Evolutionary conservation across 1,140 invertebrate species (phyloP).

Genomic region (Drosophila aff.): DNA sequence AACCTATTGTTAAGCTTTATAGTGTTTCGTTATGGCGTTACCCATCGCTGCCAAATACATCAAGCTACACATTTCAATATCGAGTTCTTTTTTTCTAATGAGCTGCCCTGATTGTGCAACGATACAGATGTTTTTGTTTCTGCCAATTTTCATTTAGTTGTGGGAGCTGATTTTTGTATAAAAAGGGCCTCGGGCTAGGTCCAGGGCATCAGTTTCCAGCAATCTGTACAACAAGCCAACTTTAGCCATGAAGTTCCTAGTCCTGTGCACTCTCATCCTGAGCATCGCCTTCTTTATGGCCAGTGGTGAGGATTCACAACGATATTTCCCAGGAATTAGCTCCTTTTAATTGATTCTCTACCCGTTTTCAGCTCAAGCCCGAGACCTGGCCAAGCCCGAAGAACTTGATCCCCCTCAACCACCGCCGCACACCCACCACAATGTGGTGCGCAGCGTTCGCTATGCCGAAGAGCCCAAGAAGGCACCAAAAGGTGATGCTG

Average conservation of each 20-base stretch:
- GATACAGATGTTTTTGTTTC: constrained; percentile 39
- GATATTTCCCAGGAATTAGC: not conserved
- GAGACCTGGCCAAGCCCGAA: no score
- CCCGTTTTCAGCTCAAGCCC: constrained; percentile 16
- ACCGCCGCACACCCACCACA: constrained; percentile 10
- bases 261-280: constrained; percentile 43
- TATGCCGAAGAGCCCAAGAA: not conserved
- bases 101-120: constrained; percentile 31
- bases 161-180: constrained; percentile 30
- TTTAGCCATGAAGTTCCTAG: constrained; percentile 52
- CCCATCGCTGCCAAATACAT: constrained; percentile 56
- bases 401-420: not conserved
- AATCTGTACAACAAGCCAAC: constrained; percentile 34
- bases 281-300: constrained; percentile 48
- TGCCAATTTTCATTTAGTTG: not conserved
- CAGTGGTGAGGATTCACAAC: constrained; percentile 32
- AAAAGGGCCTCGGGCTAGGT: constrained; percentile 1
- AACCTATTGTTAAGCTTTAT: constrained; percentile 55
- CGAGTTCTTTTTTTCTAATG: constrained; percentile 19
- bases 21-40: constrained; percentile 46
- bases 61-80: constrained; percentile 47
- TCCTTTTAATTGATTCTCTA: not conserved
- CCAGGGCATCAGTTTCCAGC: constrained; percentile 37
- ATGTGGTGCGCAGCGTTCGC: constrained; percentile 16
- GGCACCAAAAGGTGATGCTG: constrained; percentile 11